phyloP scores from a whole-genome alignment of 2,888 invertebrate species.

The Parnassius smintheus region DNA sequence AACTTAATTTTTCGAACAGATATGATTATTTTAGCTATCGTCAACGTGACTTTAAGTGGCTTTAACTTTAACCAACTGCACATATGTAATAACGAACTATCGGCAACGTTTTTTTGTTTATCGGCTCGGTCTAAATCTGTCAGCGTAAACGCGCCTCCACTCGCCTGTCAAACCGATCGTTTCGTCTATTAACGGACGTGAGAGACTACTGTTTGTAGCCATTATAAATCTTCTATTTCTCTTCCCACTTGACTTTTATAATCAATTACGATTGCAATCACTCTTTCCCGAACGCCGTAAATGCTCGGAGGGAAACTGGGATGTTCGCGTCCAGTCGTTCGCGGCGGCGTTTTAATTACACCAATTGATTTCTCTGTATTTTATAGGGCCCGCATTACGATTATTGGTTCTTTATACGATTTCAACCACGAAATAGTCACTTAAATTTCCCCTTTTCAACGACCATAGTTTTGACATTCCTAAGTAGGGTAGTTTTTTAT shows the following conservation, averaged over 20 bases:
- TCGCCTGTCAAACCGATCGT: conserved; percentile 31
- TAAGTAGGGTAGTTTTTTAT: too few relatives aligned
- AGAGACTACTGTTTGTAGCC: conserved; percentile 51
- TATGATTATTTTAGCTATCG: too few relatives aligned
- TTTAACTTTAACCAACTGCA: background rate
- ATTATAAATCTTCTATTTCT: conserved; percentile 65
- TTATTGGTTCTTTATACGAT: conserved; percentile 40
- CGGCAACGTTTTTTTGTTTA: conserved; percentile 32
- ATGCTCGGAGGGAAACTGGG: conserved; percentile 59
- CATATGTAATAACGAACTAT: background rate
- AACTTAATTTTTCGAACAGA: too few relatives aligned
- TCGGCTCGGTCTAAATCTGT: conserved; percentile 39
- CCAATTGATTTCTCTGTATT: conserved; percentile 53
- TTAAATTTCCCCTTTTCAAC: conserved; percentile 34
- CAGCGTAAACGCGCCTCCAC: conserved; percentile 30
- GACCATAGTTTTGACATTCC: background rate
- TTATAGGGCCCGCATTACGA: conserved; percentile 45
- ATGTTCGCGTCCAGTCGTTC: conserved; percentile 56
- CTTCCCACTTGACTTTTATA: conserved; percentile 68
- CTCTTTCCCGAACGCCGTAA: conserved; percentile 56
- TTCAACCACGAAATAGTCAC: conserved; percentile 29
- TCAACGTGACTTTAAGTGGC: too few relatives aligned
- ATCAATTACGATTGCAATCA: conserved; percentile 70
- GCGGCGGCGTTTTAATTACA: conserved; percentile 58
- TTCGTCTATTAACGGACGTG: background rate